phyloP scores from a whole-genome alignment of 2,888 invertebrate species.

The Chorisops tibialis region DNA sequence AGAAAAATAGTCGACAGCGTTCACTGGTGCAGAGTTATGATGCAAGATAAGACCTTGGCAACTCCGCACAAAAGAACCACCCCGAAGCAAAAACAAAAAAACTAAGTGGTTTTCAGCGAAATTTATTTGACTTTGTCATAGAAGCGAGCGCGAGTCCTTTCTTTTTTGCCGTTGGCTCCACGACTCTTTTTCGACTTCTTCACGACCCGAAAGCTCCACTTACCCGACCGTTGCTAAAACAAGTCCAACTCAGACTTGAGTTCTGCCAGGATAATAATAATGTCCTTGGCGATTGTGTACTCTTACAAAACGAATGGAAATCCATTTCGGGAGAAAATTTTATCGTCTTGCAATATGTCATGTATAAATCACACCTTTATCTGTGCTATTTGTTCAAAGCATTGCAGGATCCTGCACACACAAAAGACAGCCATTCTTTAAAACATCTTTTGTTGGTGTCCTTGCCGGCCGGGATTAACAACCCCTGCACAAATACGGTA shows the following conservation, averaged over 20 bases:
- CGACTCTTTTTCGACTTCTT: background rate
- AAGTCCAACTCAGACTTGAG: conserved; percentile 8
- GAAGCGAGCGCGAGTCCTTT: conserved; percentile 7
- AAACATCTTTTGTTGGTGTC: conserved; percentile 18
- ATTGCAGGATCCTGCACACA: conserved; percentile 16
- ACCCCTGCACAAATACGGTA: conserved; percentile 1
- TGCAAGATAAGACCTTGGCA: conserved; percentile 30
- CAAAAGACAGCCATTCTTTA: conserved; percentile 16
- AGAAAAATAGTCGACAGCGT: conserved; percentile 14
- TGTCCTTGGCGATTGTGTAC: conserved; percentile 32
- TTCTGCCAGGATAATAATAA: conserved; percentile 27
- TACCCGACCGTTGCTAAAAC: conserved; percentile 5
- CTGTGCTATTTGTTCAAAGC: conserved; percentile 28
- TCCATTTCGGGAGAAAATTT: conserved; percentile 33
- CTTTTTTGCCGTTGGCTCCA: background rate
- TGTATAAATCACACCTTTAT: conserved; percentile 35
- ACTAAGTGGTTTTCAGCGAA: conserved; percentile 13
- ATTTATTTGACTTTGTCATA: conserved; percentile 28
- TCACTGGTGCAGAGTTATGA: conserved; percentile 23
- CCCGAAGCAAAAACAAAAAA: background rate
- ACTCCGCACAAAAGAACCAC: background rate
- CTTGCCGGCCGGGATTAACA: conserved; percentile 15
- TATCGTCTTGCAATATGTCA: conserved; percentile 34
- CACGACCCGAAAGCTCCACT: background rate
- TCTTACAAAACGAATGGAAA: conserved; percentile 29